Base-by-base conservation (phyloP, 2,888 invertebrate species). In the Orthosia incerta region DNA sequence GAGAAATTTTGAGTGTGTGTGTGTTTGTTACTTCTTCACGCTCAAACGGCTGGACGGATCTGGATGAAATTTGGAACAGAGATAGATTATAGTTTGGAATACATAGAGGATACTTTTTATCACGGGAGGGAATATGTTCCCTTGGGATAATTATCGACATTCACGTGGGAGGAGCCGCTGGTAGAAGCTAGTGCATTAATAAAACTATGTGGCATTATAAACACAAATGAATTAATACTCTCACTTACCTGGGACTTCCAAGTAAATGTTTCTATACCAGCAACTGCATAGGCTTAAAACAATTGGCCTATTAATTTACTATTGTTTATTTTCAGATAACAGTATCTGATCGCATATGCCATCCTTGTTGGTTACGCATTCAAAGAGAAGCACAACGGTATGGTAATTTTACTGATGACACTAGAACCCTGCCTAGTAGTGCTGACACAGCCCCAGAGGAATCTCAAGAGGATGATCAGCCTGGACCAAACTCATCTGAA, bases 211-310 rank as follows among this genome's bases (percentile, higher is more conserved):
- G 50, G 45, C 13, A 63, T 63, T 20, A 51, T 31, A 31, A 31
- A 0, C 51, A 63, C 26, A 50, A 18, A 62, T 26, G 1, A 50
- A n/a, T 31, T 48, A 18, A 62, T 61, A 61, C 12, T 12, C 48
- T 50, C 9, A 63, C 62, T 13, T n/a, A 4, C 62, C 53, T 53
- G 20, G 31, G 53, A 39, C 48, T 50, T 64, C 39, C 20, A 53
- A 53, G 64, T 39, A 53, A 5, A 39, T 16, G 64, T 64, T 64
- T 9, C 48, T 51, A 18, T 50, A 50, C n/a, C n/a, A 51, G n/a
- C n/a, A n/a, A 9, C 51, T 46, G 46, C 61, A 46, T 61, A 46
- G 12, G 31, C 31, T 31, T 63, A 2, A 13, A 65, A 53, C 2
- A 0, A 55, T 3, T 65, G 65, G 13, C 55, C 3, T 55, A 45